These are phyloP conservation scores for Gymnocypris eckloni DNA, from an alignment of 2,797 vertebrate species.

Conservation along the genomic window DNA sequence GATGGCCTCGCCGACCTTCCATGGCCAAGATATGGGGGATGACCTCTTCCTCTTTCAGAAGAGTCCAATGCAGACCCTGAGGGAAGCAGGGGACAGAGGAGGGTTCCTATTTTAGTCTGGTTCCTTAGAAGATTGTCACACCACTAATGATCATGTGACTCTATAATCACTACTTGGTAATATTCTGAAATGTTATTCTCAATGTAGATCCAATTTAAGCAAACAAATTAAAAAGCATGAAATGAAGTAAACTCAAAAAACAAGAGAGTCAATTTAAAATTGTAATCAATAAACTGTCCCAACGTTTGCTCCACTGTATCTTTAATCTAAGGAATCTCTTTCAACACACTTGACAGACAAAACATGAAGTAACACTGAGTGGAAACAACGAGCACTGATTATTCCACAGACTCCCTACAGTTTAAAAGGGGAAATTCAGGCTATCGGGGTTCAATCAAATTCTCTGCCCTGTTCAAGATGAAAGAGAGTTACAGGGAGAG, in stretches of 20 bases:
- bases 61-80: slow-evolving; percentile 97
- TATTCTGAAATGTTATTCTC: slow-evolving; percentile 6
- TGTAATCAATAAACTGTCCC: slow-evolving; percentile 12
- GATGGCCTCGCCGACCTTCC: slow-evolving; percentile 92
- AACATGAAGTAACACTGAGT: slow-evolving; percentile 73
- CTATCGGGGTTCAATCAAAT: slow-evolving; percentile 56
- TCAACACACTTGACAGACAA: slow-evolving; percentile 42
- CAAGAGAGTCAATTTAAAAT: not conserved
- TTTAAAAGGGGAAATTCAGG: slow-evolving; percentile 64
- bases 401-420: slow-evolving; percentile 75
- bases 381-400: slow-evolving; percentile 81
- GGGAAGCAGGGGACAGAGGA: slow-evolving; percentile 3
- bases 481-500: slow-evolving; percentile 61
- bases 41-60: slow-evolving; percentile 94
- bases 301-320: slow-evolving; percentile 11
- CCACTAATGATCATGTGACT: not conserved
- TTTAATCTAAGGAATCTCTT: slow-evolving; percentile 21
- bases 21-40: slow-evolving; percentile 92
- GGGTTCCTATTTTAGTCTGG: slow-evolving; percentile 12
- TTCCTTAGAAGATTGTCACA: not conserved
- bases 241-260: not conserved
- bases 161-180: not conserved
- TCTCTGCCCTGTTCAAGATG: slow-evolving; percentile 58
- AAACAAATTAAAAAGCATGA: slow-evolving; percentile 16
- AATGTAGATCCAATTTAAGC: not conserved